phyloP scores from a whole-genome alignment of 2,888 invertebrate genomes.

The Leucoma salicis region DNA sequence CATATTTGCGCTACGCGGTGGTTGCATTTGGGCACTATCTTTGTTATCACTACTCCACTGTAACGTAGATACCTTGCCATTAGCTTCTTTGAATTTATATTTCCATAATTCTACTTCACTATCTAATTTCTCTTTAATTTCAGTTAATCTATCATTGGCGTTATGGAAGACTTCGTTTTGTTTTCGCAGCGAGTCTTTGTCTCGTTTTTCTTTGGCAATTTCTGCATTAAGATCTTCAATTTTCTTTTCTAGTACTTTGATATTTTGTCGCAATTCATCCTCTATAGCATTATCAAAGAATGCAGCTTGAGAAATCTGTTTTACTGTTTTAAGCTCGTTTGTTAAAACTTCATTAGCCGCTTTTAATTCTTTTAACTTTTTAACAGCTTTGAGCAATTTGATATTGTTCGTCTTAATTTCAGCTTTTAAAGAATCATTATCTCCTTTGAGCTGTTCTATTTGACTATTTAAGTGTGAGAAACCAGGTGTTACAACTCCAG shows the following conservation, averaged over 20 bases:
- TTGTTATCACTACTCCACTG: conserved; percentile 59
- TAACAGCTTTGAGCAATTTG: conserved; percentile 89
- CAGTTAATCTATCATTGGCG: conserved; percentile 89
- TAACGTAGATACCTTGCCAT: conserved; percentile 81
- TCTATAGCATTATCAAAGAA: conserved; percentile 90
- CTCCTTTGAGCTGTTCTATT: conserved; percentile 81
- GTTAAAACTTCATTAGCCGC: conserved; percentile 83
- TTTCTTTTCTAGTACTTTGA: conserved; percentile 85
- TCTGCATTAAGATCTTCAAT: conserved; percentile 82
- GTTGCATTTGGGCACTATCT: conserved; percentile 38
- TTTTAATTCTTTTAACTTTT: conserved; percentile 93
- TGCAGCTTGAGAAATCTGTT: conserved; percentile 77
- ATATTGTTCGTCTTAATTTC: conserved; percentile 85
- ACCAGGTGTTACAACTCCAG: conserved; percentile 58
- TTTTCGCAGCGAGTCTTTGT: conserved; percentile 86
- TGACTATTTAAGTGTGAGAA: conserved; percentile 81
- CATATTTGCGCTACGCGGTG: conserved; percentile 12
- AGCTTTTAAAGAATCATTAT: conserved; percentile 80
- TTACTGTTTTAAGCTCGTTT: conserved; percentile 77
- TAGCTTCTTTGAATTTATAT: conserved; percentile 86
- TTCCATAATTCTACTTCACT: conserved; percentile 88
- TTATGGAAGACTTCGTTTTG: conserved; percentile 88
- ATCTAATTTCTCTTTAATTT: conserved; percentile 92
- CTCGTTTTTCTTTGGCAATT: conserved; percentile 82
- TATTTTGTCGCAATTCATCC: conserved; percentile 88